Evolutionary conservation across 2,888 invertebrate species (phyloP), one percentile per base, ranked within the genome.

Genomic region (Epinotia bilunana): DNA sequence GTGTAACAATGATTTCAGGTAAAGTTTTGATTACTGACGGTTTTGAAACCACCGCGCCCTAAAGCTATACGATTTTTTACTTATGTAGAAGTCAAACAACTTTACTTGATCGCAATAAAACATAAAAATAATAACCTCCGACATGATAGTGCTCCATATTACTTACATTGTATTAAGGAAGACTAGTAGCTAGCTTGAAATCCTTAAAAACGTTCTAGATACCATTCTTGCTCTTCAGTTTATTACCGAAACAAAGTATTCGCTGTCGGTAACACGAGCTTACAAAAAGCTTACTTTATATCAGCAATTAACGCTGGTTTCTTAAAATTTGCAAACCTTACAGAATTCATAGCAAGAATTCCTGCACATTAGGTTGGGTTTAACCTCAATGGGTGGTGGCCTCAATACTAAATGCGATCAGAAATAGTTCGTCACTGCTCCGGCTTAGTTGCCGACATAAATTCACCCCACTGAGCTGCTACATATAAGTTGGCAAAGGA

Each of bases 371-470:
- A 57, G 2, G 7, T 11, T 20, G 12, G 7, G 43, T 12, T 18
- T 57, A 57, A 57, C 68, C 43, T 58, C 46, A 69, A 46, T 68
- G 39, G 39, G 57, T 9, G 39, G 23, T 43, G 55, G 49, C 61
- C 49, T 20, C 18, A 72, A 73, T 60, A 55, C 73, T 62, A 73
- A 39, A 68, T 55, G 67, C 43, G 23, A 68, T 68, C 61, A 61
- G 67, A 39, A 73, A 68, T 61, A 68, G 67, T 67, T 55, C 72
- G 53, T 68, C 55, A 68, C 39, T 20, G 39, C 67, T 28, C 33
- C 18, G 16, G 43, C 53, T 68, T 67, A 61, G 61, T 73, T 73
- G 28, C 12, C 3, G 20, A 73, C 60, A 67, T 53, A 65, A 65
- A 73, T 61, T 73, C 53, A 67, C 33, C 53, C 67, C 16, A 60